Base-by-base conservation (phyloP, 2,113 vertebrate species). In the Phalacrocorax aristotelis region DNA sequence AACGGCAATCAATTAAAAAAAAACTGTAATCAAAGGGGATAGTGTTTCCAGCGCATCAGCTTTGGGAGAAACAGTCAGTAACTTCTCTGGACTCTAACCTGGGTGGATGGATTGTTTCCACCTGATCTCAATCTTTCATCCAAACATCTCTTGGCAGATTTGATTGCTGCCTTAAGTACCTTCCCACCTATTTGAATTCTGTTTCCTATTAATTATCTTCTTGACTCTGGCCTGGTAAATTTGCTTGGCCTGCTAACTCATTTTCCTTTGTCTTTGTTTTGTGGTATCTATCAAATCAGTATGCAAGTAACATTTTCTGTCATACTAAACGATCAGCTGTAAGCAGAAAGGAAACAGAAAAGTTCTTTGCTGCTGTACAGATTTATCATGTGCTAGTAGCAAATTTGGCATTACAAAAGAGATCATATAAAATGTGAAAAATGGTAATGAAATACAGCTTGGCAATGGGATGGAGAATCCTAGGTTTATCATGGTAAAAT, bases 161-260 rank as follows among this genome's bases (percentile, higher is more conserved):
- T 44, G 6, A 7, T 0, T 57, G 30, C 36, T 18, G 4, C 3
- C 7, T 19, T 11, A 0, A 0, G 15, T 8, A 11, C 15, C 71
- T 54, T 20, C 49, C 48, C 48, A 51, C 19, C 13, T 25, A 1
- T 13, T 29, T 15, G n/a, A 42, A 26, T 64, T 49, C 12, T 51
- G 22, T 23, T 60, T 42, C 29, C 3, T 12, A 11, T 0, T 19
- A 52, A 77, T 61, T 7, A 29, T 15, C 68, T 32, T 65, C 44
- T 8, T 26, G 23, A 15, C 9, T 58, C 34, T 38, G 16, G 34
- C 13, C 66, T 83, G 42, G 36, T 62, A 64, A n/a, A 32, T 70
- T 44, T 29, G 30, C 48, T 60, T 38, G 32, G 48, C 62, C 77
- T 72, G 40, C n/a, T 70, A 23, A 8, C 23, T 89, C 38, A 14